Evolutionary conservation across 2,888 invertebrate genomes (phyloP).

Genomic region (Lumbricus terrestris): DNA sequence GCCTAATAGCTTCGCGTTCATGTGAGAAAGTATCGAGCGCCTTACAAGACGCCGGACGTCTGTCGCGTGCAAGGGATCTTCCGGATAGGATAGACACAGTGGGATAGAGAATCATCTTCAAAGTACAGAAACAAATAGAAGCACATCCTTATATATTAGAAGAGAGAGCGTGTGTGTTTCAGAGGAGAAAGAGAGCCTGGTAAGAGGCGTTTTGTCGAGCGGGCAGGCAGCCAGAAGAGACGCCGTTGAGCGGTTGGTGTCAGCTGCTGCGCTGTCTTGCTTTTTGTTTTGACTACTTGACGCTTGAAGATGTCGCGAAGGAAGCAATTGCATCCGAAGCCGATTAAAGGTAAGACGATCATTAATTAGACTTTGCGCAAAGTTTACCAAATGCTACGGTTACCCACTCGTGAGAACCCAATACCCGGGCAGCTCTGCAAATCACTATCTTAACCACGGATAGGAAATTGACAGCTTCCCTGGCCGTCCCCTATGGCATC

Average conservation of each 20-base stretch:
- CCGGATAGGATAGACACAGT: neutral
- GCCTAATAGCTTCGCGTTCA: neutral
- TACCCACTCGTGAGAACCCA: neutral
- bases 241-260: neutral
- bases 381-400: neutral
- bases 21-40: constrained; percentile 7
- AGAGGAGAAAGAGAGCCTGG: constrained; percentile 3
- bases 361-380: neutral
- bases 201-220: neutral
- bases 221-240: neutral
- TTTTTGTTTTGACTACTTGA: neutral
- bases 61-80: neutral
- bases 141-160: neutral
- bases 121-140: neutral
- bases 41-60: constrained; percentile 9
- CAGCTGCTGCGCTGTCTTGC: neutral
- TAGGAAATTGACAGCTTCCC: neutral
- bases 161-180: neutral
- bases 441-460: neutral
- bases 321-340: constrained; percentile 13
- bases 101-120: neutral
- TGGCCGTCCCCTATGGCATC: neutral
- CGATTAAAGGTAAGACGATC: neutral
- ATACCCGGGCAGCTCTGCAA: neutral
- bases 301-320: neutral